phyloP scores from a whole-genome alignment of 2,888 invertebrate genomes.

The Drosophila aldrichi region DNA sequence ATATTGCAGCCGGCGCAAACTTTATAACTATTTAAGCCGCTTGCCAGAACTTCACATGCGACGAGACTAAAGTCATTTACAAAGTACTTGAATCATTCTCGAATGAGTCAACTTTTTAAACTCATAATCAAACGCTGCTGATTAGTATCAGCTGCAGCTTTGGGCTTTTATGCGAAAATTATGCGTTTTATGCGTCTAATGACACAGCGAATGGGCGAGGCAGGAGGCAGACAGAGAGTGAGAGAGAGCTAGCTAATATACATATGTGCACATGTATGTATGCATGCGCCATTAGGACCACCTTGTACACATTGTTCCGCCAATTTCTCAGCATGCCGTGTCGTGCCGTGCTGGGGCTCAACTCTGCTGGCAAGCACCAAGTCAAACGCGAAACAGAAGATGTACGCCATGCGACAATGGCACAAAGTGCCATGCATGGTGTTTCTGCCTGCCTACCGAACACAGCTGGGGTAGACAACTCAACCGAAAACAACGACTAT shows the following conservation, averaged over 20 bases:
- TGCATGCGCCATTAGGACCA: conserved; percentile 30
- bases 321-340: conserved; percentile 41
- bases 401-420: conserved; percentile 50
- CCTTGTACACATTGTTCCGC: conserved; percentile 31
- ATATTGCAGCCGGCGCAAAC: neutral
- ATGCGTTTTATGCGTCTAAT: conserved; percentile 47
- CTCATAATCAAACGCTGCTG: conserved; percentile 15
- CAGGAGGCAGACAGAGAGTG: neutral
- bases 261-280: conserved; percentile 25
- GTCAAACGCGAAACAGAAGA: conserved; percentile 60
- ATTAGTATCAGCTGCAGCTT: conserved; percentile 33
- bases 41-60: neutral
- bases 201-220: conserved; percentile 15
- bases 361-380: conserved; percentile 37
- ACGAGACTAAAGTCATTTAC: conserved; percentile 9
- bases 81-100: conserved; percentile 23
- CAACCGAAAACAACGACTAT: conserved; percentile 50
- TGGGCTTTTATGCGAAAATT: conserved; percentile 38
- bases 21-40: conserved; percentile 4
- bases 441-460: conserved; percentile 8
- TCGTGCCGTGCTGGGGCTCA: conserved; percentile 14
- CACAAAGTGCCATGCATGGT: conserved; percentile 19
- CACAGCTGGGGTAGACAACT: conserved; percentile 43
- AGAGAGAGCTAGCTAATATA: conserved; percentile 21
- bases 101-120: neutral